Evolutionary conservation across 2,113 vertebrate genomes (phyloP), one percentile per base, ranked within the genome.

Genomic region (Embiotoca jacksoni): DNA sequence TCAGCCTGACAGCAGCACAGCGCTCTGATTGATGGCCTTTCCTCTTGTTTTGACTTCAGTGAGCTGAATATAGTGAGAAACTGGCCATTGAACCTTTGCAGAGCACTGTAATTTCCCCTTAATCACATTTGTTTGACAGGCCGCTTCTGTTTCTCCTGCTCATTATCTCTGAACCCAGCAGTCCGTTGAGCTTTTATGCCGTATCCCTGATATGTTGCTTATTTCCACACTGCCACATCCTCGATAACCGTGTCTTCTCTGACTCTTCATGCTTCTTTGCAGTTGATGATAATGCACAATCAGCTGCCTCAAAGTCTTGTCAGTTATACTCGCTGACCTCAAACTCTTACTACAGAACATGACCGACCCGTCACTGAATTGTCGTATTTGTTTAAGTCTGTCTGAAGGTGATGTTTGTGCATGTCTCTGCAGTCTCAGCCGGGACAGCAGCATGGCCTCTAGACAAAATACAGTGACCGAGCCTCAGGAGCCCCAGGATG

Each of bases 371-470:
- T 72, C 33, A 46, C 36, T 58, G 14, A 23, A 78, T 57, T 59
- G 41, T 62, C 33, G 39, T 8, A 23, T 86, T 74, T 69, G 9
- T 67, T n/a, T 5, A 53, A 74, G 62, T 65, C 35, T 75, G 57
- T 89, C 74, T 75, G 46, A 70, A 36, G 52, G 31, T 84, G 49
- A 72, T 88, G 49, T 88, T 57, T 85, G 23, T 84, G 46, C 63
- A 30, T 83, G 79, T 94, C 57, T 89, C 67, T 82, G 66, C 91
- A 99, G 98, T 87, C 96, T 96, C 92, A 98, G 96, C 80, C 97
- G 96, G 89, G 96, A 97, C 86, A 96, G 94, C 96, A 99, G 96
- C 90, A 99, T 99, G 98, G 96, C 97, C 88, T 98, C 97, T 92
- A 97, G 97, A 93, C 97, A 97, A 93, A 97, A 99, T 84, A 97